These are phyloP conservation scores for Caenorhabditis sp. DNA, from an alignment of 2,888 invertebrate genomes.

Conservation along the genomic window DNA sequence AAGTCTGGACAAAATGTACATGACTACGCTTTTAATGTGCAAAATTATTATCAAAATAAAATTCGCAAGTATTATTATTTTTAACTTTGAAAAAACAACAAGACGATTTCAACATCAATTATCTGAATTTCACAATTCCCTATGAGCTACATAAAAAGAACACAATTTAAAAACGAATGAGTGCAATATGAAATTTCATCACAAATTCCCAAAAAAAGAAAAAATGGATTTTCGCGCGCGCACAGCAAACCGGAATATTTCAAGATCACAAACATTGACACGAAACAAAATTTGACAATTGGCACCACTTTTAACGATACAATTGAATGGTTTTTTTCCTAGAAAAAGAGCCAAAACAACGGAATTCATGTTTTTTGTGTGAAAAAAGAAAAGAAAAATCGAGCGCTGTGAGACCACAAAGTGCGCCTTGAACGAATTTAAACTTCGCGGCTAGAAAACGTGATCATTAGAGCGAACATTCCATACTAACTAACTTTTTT, in stretches of 20 bases:
- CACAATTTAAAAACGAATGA: no score
- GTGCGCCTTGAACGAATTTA: not conserved
- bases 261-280: not conserved
- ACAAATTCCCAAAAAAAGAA: not conserved
- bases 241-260: not conserved
- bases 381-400: not conserved
- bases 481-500: not conserved
- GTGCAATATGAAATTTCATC: not conserved
- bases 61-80: no score
- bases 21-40: no score
- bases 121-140: no score
- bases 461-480: not conserved
- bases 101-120: no score
- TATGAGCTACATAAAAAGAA: no score
- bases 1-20: no score
- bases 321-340: no score
- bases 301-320: not conserved
- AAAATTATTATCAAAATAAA: no score
- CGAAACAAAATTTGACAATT: not conserved
- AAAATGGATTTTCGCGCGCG: not conserved
- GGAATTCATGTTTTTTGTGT: not conserved
- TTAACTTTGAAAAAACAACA: no score
- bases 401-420: not conserved
- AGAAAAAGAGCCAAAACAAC: not conserved
- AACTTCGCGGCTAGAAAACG: not conserved